Conservation (phyloP, 2,797 vertebrate genomes). For the Kryptopterus vitreolus region DNA sequence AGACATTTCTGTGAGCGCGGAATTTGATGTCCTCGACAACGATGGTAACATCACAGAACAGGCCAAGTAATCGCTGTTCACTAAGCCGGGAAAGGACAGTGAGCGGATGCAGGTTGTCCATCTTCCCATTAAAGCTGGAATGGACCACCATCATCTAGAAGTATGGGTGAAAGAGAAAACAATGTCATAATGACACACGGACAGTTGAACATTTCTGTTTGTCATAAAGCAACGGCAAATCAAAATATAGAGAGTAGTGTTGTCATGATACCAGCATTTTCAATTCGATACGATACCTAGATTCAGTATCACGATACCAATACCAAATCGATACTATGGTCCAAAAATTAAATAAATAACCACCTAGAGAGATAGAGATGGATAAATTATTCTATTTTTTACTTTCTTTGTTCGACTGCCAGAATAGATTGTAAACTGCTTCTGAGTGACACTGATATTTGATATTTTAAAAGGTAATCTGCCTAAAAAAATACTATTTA, state of each 20-base stretch:
- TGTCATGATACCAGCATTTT: no score
- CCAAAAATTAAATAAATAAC: no score
- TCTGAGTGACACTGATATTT: no score
- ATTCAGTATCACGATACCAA: no score
- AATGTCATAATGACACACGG: neutral
- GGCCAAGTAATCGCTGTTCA: constrained; percentile 91
- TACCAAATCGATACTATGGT: no score
- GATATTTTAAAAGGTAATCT: no score
- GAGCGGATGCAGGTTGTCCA: constrained; percentile 88
- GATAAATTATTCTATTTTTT: no score
- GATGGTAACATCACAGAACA: constrained; percentile 96
- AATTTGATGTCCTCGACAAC: constrained; percentile 99
- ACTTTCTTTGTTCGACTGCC: no score
- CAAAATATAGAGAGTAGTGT: constrained; percentile 1
- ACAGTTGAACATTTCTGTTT: neutral
- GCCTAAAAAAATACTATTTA: no score
- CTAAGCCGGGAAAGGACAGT: constrained; percentile 90
- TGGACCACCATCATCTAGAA: constrained; percentile 89
- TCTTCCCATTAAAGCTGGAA: constrained; percentile 82
- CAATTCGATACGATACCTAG: no score
- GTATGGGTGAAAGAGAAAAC: constrained; percentile 48
- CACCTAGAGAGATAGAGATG: no score
- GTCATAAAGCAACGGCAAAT: neutral
- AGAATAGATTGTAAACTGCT: no score
- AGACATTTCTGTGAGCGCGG: constrained; percentile 93